These are phyloP conservation scores for Glossosoma conforme DNA, from an alignment of 1,140 invertebrate genomes.

Conservation along the genomic window DNA sequence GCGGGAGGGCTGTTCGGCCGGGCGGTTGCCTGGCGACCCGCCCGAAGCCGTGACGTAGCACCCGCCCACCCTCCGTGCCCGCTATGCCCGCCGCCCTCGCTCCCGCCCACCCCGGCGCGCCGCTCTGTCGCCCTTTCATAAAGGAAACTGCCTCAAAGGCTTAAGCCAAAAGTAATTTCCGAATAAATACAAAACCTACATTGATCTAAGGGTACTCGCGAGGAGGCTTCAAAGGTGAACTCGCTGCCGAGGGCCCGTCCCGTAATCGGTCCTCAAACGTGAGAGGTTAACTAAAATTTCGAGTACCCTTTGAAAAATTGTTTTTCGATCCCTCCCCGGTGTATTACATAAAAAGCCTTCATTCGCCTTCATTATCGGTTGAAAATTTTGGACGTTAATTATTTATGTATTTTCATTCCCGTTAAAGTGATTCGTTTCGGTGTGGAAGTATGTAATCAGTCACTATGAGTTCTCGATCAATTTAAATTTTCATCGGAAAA, in stretches of 20 bases:
- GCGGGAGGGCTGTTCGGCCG: slow-evolving; percentile 11
- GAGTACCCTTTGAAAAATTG: slow-evolving; percentile 5
- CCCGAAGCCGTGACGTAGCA: slow-evolving; percentile 27
- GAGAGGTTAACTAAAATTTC: slow-evolving; percentile 2
- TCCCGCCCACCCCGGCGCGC: slow-evolving; percentile 8
- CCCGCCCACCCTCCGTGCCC: slow-evolving; percentile 6
- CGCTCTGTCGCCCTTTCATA: slow-evolving; percentile 16
- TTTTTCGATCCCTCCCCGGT: background rate
- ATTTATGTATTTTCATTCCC: no score
- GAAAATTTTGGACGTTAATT: no score
- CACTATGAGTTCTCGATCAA: no score
- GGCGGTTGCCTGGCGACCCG: slow-evolving; percentile 29
- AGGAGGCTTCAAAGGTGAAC: slow-evolving; percentile 19
- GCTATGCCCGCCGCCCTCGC: slow-evolving; percentile 3
- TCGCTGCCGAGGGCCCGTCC: slow-evolving; percentile 12
- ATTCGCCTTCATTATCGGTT: no score
- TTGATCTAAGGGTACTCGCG: slow-evolving; percentile 18
- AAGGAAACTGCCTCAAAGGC: slow-evolving; percentile 31
- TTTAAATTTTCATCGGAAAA: no score
- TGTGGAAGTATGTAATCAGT: no score
- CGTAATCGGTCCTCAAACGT: slow-evolving; percentile 12
- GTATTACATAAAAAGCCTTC: no score
- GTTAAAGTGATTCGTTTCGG: no score
- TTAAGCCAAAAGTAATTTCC: slow-evolving; percentile 32
- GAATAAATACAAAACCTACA: slow-evolving; percentile 31